These are phyloP conservation scores for Drosophila parthenogenetica DNA, from an alignment of 2,888 invertebrate genomes.

Conservation along the genomic window DNA sequence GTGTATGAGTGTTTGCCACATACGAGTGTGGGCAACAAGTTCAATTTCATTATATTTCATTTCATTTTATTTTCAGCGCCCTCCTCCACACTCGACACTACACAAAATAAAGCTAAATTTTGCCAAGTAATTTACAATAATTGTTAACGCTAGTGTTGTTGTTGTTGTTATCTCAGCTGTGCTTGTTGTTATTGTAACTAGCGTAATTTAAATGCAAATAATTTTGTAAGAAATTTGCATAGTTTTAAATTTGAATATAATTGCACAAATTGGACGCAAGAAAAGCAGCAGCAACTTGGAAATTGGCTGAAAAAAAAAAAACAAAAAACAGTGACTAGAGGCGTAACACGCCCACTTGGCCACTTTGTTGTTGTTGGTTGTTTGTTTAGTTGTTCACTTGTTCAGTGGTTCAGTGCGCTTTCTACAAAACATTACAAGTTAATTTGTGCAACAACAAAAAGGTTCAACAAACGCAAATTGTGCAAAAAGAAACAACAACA, in stretches of 20 bases:
- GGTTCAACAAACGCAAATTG: slow-evolving; percentile 81
- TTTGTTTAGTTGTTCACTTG: slow-evolving; percentile 24
- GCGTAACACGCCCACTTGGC: slow-evolving; percentile 67
- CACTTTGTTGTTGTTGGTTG: slow-evolving; percentile 29
- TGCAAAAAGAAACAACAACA: slow-evolving; percentile 52
- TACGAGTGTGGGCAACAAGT: slow-evolving; percentile 69
- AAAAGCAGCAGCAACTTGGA: slow-evolving; percentile 30
- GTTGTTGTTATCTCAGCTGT: slow-evolving; percentile 22
- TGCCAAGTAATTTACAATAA: slow-evolving; percentile 75
- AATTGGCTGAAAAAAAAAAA: slow-evolving; percentile 56
- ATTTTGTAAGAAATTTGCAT: slow-evolving; percentile 75
- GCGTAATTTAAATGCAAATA: slow-evolving; percentile 77
- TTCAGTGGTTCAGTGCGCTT: slow-evolving; percentile 67
- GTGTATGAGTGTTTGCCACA: slow-evolving; percentile 2
- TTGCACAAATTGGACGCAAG: slow-evolving; percentile 73
- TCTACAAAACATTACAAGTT: slow-evolving; percentile 71
- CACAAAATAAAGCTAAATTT: slow-evolving; percentile 26
- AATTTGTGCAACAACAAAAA: slow-evolving; percentile 56
- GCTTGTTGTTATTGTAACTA: slow-evolving; percentile 27
- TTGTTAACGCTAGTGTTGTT: slow-evolving; percentile 63
- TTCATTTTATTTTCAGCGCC: slow-evolving; percentile 28
- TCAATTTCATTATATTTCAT: slow-evolving; percentile 69
- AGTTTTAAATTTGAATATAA: slow-evolving; percentile 79
- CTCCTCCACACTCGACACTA: slow-evolving; percentile 12
- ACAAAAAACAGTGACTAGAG: not conserved